Base-by-base conservation (phyloP, 2,113 vertebrate species). In the Polypterus bichir region DNA sequence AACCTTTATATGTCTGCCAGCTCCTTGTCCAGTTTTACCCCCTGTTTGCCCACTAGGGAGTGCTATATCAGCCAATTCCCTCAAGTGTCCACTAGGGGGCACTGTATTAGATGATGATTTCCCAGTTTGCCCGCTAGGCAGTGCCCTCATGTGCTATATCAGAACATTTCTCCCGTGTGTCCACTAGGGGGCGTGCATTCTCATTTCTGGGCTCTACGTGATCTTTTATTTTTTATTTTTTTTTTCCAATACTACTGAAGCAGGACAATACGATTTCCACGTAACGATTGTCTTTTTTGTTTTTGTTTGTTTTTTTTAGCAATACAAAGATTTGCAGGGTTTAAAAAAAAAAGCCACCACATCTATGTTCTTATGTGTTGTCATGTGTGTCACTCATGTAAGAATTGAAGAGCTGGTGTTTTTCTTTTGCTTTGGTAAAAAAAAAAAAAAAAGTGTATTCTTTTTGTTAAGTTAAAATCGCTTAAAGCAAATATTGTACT, bases 171-270 rank as follows among this genome's bases (percentile, higher is more conserved):
- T 27, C 27, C 27, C 27, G 27, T 27, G 27, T 27, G 27, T 27
- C 27, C 27, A 27, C 27, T 27, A 27, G 27, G 27, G 27, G 27
- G 27, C 27, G 27, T 2, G 1, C 27, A 1, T 27, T 27, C 1
- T 27, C 27, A 27, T 27, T 27, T 27, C 27, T 27, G 27, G 27
- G 27, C 27, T 27, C 27, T 27, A 2, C 27, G 27, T 27, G 27
- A 27, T 27, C 61, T 54, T 60, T 71, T 70, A 74, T 71, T 76
- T 73, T 71, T 77, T 68, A 57, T 73, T 62, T 69, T 73, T 27
- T 27, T 67, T 73, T 75, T 84, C 56, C 71, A 76, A 81, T 86
- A 88, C 86, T 88, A 88, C 86, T 88, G 86, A 88, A 83, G 70
- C 71, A 72, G 78, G 76, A 69, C 72, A 77, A 81, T 73, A 75